These are phyloP conservation scores for Matsumyia berberina DNA, from an alignment of 2,888 invertebrate genomes.

Conservation along the genomic window DNA sequence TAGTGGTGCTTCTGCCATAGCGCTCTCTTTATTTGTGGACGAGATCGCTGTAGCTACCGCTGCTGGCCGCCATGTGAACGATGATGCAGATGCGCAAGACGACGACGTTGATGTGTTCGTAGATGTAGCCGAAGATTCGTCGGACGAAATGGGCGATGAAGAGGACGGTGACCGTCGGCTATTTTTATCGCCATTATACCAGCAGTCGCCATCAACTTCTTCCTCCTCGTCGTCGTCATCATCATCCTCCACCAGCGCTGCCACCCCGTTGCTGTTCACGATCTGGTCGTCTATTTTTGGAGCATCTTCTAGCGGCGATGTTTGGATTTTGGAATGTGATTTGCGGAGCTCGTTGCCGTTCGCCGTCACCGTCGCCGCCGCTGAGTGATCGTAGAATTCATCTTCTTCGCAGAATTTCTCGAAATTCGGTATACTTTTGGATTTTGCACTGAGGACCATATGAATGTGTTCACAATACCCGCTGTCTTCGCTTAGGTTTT, in stretches of 20 bases:
- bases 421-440: slow-evolving; percentile 85
- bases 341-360: slow-evolving; percentile 59
- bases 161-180: slow-evolving; percentile 79
- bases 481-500: slow-evolving; percentile 92
- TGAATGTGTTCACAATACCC: slow-evolving; percentile 87
- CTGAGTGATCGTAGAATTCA: slow-evolving; percentile 78
- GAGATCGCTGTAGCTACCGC: slow-evolving; percentile 68
- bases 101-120: slow-evolving; percentile 74
- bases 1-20: slow-evolving; percentile 61
- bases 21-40: slow-evolving; percentile 62
- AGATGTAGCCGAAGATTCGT: slow-evolving; percentile 78
- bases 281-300: slow-evolving; percentile 63
- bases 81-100: slow-evolving; percentile 79
- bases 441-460: slow-evolving; percentile 81
- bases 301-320: slow-evolving; percentile 75
- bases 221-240: slow-evolving; percentile 48
- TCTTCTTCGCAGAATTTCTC: slow-evolving; percentile 84
- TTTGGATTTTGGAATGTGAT: slow-evolving; percentile 80
- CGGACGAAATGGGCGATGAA: slow-evolving; percentile 80
- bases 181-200: slow-evolving; percentile 77
- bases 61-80: slow-evolving; percentile 82
- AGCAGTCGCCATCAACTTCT: slow-evolving; percentile 66
- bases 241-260: slow-evolving; percentile 17
- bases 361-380: slow-evolving; percentile 13
- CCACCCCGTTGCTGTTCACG: slow-evolving; percentile 34